Percentiles rank a stretch among this genome's conserved stretches.
Conservation (phyloP, 1,140 invertebrate genomes). For the Caerostris extrusa region DNA sequence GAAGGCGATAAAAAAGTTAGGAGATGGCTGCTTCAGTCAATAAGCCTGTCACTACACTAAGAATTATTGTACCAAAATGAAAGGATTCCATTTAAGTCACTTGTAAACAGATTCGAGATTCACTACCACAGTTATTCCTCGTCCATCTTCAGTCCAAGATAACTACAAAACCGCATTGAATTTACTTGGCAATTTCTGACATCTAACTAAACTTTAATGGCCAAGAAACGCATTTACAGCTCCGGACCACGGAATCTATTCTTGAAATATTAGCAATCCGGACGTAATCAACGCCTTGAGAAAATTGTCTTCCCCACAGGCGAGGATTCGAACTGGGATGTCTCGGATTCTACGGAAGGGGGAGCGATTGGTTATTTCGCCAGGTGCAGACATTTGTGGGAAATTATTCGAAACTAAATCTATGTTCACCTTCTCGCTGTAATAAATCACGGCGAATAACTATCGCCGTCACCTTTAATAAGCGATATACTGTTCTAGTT, state of each 20-base stretch:
- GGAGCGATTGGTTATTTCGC: background rate
- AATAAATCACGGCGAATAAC: slow-evolving; percentile 62
- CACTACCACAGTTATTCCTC: no score
- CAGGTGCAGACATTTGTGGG: background rate
- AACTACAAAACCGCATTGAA: no score
- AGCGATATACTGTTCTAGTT: background rate
- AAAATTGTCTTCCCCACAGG: background rate
- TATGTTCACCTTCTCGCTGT: background rate
- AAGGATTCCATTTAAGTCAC: no score
- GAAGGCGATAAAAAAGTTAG: no score
- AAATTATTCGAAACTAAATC: slow-evolving; percentile 47
- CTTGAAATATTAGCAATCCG: slow-evolving; percentile 17
- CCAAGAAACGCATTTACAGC: no score
- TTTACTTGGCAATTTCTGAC: no score
- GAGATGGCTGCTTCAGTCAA: no score
- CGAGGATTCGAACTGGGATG: background rate
- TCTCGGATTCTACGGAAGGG: background rate
- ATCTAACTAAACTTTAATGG: no score
- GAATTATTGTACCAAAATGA: no score
- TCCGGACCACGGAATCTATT: background rate
- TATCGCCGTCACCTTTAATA: slow-evolving; percentile 64
- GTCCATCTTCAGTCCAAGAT: no score
- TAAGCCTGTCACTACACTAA: no score
- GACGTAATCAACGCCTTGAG: background rate
- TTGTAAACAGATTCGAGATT: no score